Evolutionary conservation across 2,888 invertebrate species (phyloP).

Genomic region (Acronicta alni): DNA sequence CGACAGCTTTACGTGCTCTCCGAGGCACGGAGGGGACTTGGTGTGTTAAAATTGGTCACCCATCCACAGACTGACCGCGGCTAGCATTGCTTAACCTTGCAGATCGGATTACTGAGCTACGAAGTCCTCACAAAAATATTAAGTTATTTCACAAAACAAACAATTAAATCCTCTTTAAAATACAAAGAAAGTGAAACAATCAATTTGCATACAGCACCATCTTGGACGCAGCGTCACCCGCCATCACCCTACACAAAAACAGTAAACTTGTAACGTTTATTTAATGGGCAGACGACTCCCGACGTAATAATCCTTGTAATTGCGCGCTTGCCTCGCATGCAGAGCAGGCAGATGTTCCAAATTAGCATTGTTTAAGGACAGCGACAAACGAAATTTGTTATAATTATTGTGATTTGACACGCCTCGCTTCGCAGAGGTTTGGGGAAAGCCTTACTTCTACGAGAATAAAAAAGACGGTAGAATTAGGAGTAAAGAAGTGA

Average conservation of each 20-base stretch:
- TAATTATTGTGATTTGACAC: constrained; percentile 69
- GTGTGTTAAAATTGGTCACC: too few species aligned
- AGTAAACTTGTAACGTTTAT: constrained; percentile 79
- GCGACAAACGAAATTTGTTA: constrained; percentile 72
- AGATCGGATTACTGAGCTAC: too few species aligned
- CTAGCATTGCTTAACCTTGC: too few species aligned
- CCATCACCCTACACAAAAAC: constrained; percentile 68
- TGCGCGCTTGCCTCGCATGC: constrained; percentile 77
- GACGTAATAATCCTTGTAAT: constrained; percentile 83
- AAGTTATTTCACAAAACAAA: constrained; percentile 28
- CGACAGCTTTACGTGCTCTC: too few species aligned
- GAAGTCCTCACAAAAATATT: too few species aligned
- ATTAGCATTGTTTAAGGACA: constrained; percentile 79
- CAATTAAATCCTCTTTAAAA: constrained; percentile 47
- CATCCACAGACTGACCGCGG: too few species aligned
- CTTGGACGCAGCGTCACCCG: constrained; percentile 58
- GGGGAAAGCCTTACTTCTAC: constrained; percentile 19
- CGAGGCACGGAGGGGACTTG: too few species aligned
- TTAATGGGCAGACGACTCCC: constrained; percentile 78
- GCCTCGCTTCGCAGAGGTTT: constrained; percentile 30
- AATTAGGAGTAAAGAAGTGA: constrained; percentile 9
- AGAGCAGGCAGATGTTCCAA: constrained; percentile 81
- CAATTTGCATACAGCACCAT: constrained; percentile 55
- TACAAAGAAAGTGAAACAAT: constrained; percentile 41
- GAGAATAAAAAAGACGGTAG: constrained; percentile 36